Evolutionary conservation across 2,797 vertebrate species (phyloP).

Genomic region (Sphenopsis melanotis): DNA sequence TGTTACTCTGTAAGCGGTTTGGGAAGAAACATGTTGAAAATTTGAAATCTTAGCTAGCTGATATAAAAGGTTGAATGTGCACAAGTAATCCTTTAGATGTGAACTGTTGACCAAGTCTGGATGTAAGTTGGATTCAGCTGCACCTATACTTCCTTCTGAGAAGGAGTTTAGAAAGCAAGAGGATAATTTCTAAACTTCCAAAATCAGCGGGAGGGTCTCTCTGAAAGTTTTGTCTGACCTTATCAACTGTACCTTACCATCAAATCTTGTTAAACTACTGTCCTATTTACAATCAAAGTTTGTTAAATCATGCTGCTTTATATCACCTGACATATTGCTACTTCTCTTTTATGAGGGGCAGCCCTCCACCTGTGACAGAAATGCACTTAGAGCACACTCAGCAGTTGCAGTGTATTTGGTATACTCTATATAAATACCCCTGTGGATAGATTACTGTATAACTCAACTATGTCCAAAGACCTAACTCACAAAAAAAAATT

Average conservation of each 20-base stretch:
- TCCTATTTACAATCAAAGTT: background rate
- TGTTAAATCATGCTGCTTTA: background rate
- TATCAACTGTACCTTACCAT: background rate
- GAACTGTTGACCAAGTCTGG: background rate
- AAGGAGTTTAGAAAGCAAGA: background rate
- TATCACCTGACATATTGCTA: background rate
- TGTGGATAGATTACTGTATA: background rate
- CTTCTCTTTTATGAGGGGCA: background rate
- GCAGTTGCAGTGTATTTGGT: background rate
- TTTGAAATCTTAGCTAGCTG: background rate
- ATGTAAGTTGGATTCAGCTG: background rate
- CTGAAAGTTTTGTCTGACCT: background rate
- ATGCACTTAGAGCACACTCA: background rate
- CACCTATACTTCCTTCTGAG: background rate
- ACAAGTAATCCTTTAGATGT: background rate
- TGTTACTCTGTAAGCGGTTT: too few species aligned
- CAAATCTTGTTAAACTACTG: background rate
- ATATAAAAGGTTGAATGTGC: background rate
- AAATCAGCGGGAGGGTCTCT: rapidly evolving
- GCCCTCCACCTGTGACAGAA: background rate
- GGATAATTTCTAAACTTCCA: background rate
- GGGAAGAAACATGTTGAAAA: background rate
- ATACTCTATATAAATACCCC: background rate
- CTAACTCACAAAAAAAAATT: background rate
- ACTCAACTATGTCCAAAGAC: background rate